These are phyloP conservation scores for Corynorhinus townsendii DNA, from an alignment of 2,113 vertebrate genomes.

Conservation along the genomic window DNA sequence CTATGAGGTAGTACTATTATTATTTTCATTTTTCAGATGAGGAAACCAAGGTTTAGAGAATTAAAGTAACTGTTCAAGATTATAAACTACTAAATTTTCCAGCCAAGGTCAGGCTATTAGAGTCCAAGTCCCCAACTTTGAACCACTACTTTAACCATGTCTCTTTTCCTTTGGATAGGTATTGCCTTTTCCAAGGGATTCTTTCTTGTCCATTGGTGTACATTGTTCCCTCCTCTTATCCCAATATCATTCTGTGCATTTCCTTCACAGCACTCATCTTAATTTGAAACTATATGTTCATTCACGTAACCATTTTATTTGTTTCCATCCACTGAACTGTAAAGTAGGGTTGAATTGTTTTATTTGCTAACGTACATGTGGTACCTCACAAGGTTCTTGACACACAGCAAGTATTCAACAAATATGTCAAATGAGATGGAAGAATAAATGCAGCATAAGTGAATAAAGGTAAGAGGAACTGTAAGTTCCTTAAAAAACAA, in stretches of 20 bases:
- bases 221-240: background rate
- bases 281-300: background rate
- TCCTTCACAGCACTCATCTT: background rate
- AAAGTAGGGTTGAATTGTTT: background rate
- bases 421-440: background rate
- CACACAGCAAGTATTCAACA: background rate
- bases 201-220: background rate
- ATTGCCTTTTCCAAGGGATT: background rate
- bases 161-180: background rate
- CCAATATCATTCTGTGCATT: background rate
- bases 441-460: background rate
- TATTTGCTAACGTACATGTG: background rate
- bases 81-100: background rate
- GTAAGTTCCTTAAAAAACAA: background rate
- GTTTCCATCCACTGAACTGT: background rate
- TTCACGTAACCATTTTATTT: background rate
- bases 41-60: background rate
- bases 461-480: background rate
- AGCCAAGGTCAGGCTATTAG: background rate
- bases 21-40: background rate
- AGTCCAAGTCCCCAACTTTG: background rate
- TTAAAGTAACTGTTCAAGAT: background rate
- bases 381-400: background rate
- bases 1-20: background rate
- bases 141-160: background rate